Evolutionary conservation across 2,113 vertebrate genomes (phyloP), one percentile per base, ranked within the genome.

Genomic region (Beaufortia kweichowensis): DNA sequence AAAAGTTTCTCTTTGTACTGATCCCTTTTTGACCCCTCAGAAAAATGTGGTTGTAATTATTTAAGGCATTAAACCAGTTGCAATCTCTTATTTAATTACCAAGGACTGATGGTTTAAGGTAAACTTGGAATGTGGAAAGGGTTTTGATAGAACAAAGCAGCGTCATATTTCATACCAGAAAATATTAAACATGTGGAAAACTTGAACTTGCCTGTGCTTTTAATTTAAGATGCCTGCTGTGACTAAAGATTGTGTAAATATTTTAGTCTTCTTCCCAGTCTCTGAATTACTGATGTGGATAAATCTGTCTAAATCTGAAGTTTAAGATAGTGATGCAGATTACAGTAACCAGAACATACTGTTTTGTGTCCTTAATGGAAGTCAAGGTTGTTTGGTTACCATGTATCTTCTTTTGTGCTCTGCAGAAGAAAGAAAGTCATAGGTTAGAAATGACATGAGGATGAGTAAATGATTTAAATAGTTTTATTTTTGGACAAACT

Each of bases 131-230:
- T 71, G 53, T 39, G 53, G 33, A 41, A 71, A 71, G 23, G 9
- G 12, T 67, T 17, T 66, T 66, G 23, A 46, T 26, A 24, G 24
- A 29, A 50, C 24, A 2, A 11, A 55, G 66, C 29, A 55, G 24
- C 65, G 17, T 2, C 24, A 29, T n/a, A 50, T 29, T 50, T 29
- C 26, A 29, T 29, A 53, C 5, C n/a, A 55, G 48, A 69, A 55
- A 41, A 57, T 70, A 23, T 35, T n/a, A 26, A 71, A 71, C 33
- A 26, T 14, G 14, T 71, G 31, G 14, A 26, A 57, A 23, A 8
- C 65, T 67, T 67, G 24, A 67, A 50, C 19, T 29, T 33, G 65
- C 26, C 14, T 19, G 3, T 55, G n/a, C 67, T 69, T 68, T 68
- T 1, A 69, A 55, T 28, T 56, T 56, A 55, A 5, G 48, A 53